Conservation (phyloP, 2,113 vertebrate genomes). For the Grantiella picta region DNA sequence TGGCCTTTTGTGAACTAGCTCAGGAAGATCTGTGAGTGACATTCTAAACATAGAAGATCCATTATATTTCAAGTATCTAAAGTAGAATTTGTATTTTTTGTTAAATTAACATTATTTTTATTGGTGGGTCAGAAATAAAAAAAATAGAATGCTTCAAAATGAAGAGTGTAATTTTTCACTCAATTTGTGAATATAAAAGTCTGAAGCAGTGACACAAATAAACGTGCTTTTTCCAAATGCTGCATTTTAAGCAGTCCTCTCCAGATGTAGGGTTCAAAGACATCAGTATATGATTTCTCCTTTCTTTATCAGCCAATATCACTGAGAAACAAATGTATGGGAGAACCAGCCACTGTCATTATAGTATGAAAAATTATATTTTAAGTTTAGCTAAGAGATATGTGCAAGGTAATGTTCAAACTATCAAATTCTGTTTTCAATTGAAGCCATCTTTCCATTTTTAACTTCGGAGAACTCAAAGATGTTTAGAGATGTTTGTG, state of each 20-base stretch:
- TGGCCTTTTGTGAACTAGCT: not conserved
- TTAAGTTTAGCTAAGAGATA: not conserved
- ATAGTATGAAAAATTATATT: not conserved
- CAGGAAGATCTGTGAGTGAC: not conserved
- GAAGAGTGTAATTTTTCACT: not conserved
- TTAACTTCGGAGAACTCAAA: not conserved
- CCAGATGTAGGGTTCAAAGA: not conserved
- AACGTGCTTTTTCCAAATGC: not conserved
- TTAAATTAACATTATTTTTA: not conserved
- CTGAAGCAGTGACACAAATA: not conserved
- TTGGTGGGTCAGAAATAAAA: not conserved
- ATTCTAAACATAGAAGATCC: not conserved
- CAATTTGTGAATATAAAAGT: not conserved
- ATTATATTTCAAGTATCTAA: not conserved
- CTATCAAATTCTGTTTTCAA: not conserved
- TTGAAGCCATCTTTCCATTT: not conserved
- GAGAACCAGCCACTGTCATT: not conserved
- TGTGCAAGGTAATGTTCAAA: not conserved
- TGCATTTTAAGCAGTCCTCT: not conserved
- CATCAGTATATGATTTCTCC: not conserved
- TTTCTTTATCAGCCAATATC: not conserved
- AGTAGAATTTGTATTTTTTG: not conserved
- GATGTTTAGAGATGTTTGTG: not conserved
- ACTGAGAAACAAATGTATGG: not conserved
- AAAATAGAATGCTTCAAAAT: not conserved